Base-by-base conservation (phyloP, 1,140 invertebrate genomes). In the Pseudomyrmex dendroicus region DNA sequence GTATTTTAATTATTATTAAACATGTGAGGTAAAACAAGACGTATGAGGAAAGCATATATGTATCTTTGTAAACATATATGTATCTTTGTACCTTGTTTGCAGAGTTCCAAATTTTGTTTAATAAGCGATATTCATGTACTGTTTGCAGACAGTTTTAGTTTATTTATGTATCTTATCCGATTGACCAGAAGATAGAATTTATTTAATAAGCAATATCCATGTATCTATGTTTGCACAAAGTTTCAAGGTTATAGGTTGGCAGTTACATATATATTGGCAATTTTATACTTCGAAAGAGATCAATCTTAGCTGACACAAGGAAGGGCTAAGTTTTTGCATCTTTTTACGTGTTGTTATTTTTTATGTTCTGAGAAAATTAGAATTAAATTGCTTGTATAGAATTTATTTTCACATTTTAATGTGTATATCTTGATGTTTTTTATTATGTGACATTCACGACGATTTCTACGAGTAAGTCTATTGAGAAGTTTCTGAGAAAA, bases 331-430 rank as follows among this genome's bases (percentile, higher is more conserved):
- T 68, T 66, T 59, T 2, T 67, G 22, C 13, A 7, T 8, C 13
- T 76, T 59, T 25, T 61, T n/a, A 20, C 48, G 50, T 20, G 20
- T 20, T 20, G 20, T 2, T 13, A 52, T 13, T 12, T 52, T 13
- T 52, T 52, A 67, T 20, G 10, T 72, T 88, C 68, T 48, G 63
- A 86, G 76, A 84, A 77, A 88, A 86, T 84, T 74, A 73, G 50
- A 78, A 59, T 70, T 7, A 7, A 64, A 80, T 74, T 70, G 44
- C 46, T 64, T 52, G 68, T 85, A 80, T 85, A 87, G 73, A 85
- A 74, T 87, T 87, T 87, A 88, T 85, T 85, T 87, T 88, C 85
- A 87, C 59, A 78, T 87, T 87, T 82, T 54, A 44, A 83, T 44
- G 15, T 50, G 25, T 67, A 2, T 35, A 7, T 35, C 4, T 35